phyloP scores from a whole-genome alignment of 2,113 vertebrate genomes.

The Microcebus murinus region DNA sequence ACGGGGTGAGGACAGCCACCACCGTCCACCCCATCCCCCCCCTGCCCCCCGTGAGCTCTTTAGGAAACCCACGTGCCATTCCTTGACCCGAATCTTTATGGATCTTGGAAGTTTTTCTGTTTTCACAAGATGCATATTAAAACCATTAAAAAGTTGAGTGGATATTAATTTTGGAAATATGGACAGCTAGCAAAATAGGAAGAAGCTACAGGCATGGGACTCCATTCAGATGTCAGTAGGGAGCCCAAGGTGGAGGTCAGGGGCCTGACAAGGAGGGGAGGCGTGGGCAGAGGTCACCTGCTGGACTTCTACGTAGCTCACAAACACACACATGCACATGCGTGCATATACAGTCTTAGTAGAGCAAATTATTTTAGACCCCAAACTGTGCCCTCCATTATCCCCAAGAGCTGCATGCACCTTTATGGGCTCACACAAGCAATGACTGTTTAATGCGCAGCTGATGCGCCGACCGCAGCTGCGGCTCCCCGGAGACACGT shows the following conservation, averaged over 20 bases:
- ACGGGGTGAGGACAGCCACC: no score
- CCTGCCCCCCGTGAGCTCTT: neutral
- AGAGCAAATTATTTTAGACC: neutral
- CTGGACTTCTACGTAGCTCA: neutral
- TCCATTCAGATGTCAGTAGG: neutral
- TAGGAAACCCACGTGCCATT: accelerated
- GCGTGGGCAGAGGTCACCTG: neutral
- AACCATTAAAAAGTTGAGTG: neutral
- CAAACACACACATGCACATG: neutral
- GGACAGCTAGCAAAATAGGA: neutral
- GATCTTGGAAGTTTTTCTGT: neutral
- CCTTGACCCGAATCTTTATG: accelerated
- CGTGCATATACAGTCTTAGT: neutral
- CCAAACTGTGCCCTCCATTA: neutral
- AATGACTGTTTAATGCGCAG: slow-evolving; percentile 59
- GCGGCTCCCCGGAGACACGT: slow-evolving; percentile 76
- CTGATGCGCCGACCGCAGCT: slow-evolving; percentile 67
- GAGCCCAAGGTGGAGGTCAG: neutral
- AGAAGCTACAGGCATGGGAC: neutral
- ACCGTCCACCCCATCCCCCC: neutral
- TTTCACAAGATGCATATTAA: neutral
- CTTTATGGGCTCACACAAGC: slow-evolving; percentile 48
- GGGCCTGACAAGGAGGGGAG: neutral
- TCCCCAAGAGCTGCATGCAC: neutral
- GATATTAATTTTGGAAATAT: neutral